Percentiles rank a stretch among this genome's conserved stretches.
phyloP scores from a whole-genome alignment of 2,113 vertebrate species.

The Ovis aries region DNA sequence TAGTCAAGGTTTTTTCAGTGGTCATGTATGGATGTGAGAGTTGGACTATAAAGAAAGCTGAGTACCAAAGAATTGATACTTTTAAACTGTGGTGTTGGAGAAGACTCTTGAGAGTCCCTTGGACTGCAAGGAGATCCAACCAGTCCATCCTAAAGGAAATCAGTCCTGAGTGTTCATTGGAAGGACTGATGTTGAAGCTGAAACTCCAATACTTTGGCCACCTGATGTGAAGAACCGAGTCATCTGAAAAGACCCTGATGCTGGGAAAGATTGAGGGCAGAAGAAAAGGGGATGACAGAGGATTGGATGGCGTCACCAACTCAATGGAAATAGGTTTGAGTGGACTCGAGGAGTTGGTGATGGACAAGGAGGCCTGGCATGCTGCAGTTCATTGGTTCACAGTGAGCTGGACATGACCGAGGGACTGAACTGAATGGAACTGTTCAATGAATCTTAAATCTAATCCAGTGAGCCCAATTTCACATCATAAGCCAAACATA shows the following conservation, averaged over 20 bases:
- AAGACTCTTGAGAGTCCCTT: not conserved
- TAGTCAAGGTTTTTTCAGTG: not conserved
- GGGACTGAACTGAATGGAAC: not conserved
- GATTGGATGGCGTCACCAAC: not conserved
- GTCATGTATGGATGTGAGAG: not conserved
- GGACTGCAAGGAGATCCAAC: not conserved
- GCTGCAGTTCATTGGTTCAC: not conserved
- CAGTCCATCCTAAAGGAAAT: not conserved
- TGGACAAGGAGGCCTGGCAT: not conserved
- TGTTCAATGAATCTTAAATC: not conserved
- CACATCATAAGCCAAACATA: not conserved
- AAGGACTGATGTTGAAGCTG: not conserved
- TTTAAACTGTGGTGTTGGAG: not conserved
- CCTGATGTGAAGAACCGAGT: not conserved
- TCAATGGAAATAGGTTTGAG: not conserved
- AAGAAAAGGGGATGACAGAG: not conserved
- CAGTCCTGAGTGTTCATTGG: not conserved
- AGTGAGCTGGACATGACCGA: not conserved
- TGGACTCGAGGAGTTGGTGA: not conserved
- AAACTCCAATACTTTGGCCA: not conserved
- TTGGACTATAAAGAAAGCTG: not conserved
- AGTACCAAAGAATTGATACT: not conserved
- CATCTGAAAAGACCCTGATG: not conserved
- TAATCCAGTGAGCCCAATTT: not conserved
- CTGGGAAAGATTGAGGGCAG: not conserved